These are phyloP conservation scores for Cephus rjabovi DNA, from an alignment of 2,888 invertebrate species.

Conservation along the genomic window DNA sequence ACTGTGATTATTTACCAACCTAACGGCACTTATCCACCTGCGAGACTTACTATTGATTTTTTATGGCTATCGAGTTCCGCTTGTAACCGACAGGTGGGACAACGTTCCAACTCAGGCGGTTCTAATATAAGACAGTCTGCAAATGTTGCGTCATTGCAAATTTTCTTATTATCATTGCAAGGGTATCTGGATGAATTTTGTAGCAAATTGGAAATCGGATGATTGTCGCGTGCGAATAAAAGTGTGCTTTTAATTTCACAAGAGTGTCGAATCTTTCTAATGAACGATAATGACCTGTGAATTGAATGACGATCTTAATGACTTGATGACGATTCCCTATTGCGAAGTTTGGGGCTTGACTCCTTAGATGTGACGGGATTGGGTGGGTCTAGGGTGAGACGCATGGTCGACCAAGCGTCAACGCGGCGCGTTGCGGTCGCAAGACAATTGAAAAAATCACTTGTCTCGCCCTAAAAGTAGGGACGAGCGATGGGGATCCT, in stretches of 20 bases:
- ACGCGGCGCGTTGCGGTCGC: constrained; percentile 45
- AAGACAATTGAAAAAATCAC: constrained; percentile 65
- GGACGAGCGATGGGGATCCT: constrained; percentile 35
- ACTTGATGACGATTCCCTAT: background rate
- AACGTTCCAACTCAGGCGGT: background rate
- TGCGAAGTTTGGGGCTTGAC: background rate
- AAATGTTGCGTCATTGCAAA: background rate
- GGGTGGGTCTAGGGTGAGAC: constrained; percentile 50
- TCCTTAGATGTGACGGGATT: background rate
- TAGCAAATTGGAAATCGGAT: background rate
- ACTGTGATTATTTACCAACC: constrained; percentile 39
- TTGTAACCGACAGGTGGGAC: constrained; percentile 54
- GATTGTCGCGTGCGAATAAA: background rate
- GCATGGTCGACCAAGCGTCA: constrained; percentile 62
- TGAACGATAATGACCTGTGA: background rate
- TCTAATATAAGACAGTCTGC: background rate
- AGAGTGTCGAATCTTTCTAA: background rate
- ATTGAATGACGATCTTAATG: background rate
- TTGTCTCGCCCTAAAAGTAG: constrained; percentile 58
- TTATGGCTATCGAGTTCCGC: constrained; percentile 39
- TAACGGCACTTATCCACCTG: constrained; percentile 51
- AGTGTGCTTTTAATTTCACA: background rate
- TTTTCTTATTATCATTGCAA: background rate
- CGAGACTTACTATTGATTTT: constrained; percentile 53
- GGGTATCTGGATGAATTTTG: too few relatives aligned